Evolutionary conservation across 23 tunicate species (phyloP), one percentile per base, ranked within the genome.

Genomic region (Ascidia mentula): DNA sequence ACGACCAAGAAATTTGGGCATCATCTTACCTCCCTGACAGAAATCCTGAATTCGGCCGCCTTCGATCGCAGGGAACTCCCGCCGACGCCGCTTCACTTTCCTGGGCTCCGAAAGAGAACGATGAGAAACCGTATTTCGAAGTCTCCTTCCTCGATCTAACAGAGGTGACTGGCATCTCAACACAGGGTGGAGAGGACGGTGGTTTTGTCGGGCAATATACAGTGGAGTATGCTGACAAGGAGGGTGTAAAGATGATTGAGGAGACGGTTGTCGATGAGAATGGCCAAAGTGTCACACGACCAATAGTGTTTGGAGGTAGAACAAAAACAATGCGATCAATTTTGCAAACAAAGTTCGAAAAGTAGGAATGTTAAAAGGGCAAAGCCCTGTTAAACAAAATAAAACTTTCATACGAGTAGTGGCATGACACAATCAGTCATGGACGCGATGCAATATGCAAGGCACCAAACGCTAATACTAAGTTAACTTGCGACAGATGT

Each of bases 151-250:
- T 81, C 18, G 82, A 82, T 15, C 79, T 60, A 18, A 79, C 86
- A 0, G 86, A 92, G 69, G 71, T 92, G 20, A 87, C 97, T 20
- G 92, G 79, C 24, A 39, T 92, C 20, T 72, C 92, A 0, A 91
- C 97, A 18, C 97, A 91, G 74, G 97, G 90, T 31, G 87, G 90
- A 8, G 72, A 42, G 4, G 88, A 93, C 39, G 93, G 94, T 22
- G 45, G 75, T 32, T 93, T 74, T 60, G 94, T 80, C 28, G 18
- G 72, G 30, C 24, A 80, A 42, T 93, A 70, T 69, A 82, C 72
- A 39, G 72, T 92, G 7, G 80, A 77, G 45, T 88, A 80, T 69
- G 85, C 73, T 12, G 89, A 88, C 34, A 81, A 40, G 1, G 78
- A 92, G 32, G 81, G 77, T 4, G 84, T 79, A 36, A 79, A 79